Evolutionary conservation across 2,113 vertebrate species (phyloP).

Genomic region (Bos indicus): DNA sequence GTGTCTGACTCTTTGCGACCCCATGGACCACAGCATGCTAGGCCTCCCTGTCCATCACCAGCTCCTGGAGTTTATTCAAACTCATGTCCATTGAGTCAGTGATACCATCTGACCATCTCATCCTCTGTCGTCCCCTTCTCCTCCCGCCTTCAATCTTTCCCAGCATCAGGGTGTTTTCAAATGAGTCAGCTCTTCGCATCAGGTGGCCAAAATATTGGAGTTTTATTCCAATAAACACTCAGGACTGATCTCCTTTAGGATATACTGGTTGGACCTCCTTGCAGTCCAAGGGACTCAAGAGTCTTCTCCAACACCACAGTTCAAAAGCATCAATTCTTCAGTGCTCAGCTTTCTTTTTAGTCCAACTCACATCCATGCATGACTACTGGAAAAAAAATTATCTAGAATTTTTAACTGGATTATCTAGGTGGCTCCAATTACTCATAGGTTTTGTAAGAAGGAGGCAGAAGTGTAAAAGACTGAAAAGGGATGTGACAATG

Average conservation of each 20-base stretch:
- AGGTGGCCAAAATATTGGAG: background rate
- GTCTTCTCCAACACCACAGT: background rate
- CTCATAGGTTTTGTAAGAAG: background rate
- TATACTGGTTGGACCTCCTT: background rate
- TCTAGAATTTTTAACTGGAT: background rate
- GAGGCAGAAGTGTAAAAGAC: background rate
- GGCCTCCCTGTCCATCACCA: background rate
- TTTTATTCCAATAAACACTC: background rate
- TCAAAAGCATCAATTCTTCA: background rate
- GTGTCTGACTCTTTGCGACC: background rate
- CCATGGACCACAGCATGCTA: rapidly evolving
- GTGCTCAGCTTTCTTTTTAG: background rate
- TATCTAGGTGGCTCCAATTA: background rate
- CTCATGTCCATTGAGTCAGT: background rate
- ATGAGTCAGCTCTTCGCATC: background rate
- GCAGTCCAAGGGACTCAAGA: background rate
- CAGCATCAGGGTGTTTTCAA: background rate
- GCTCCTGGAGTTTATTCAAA: background rate
- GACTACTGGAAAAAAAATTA: background rate
- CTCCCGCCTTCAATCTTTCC: background rate
- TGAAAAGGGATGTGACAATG: background rate
- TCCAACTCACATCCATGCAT: background rate
- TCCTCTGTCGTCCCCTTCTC: background rate
- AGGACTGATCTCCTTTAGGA: background rate
- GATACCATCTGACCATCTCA: background rate